A percentile compares a stretch with the other conserved stretches of the same genome.
Conservation (phyloP, 2,113 vertebrate species). For the Phycodurus eques region DNA sequence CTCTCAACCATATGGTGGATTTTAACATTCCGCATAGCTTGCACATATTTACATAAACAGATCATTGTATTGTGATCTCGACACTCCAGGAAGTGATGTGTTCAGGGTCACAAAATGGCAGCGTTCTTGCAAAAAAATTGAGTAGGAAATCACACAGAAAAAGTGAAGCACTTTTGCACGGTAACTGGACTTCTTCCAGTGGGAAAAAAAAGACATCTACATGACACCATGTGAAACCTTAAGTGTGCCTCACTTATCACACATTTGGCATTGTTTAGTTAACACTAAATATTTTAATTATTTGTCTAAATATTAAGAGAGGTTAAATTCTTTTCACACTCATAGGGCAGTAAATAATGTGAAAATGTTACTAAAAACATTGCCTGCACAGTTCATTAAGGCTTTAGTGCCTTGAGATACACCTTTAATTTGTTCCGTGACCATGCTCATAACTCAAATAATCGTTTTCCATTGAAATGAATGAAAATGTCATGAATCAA, state of each 20-base stretch:
- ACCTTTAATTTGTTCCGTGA: too few relatives aligned
- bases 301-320: too few relatives aligned
- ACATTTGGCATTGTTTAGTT: background rate
- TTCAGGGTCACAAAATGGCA: background rate
- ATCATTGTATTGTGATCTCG: background rate
- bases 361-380: background rate
- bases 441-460: too few relatives aligned
- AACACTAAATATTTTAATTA: too few relatives aligned
- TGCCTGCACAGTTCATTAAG: too few relatives aligned
- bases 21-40: slow-evolving; percentile 62
- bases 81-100: slow-evolving; percentile 36
- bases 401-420: too few relatives aligned
- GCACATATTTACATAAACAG: slow-evolving; percentile 67
- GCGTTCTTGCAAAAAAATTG: background rate
- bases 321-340: background rate
- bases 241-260: too few relatives aligned
- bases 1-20: slow-evolving; percentile 40
- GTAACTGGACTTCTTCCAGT: background rate
- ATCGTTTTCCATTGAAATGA: too few relatives aligned
- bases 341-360: background rate
- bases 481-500: too few relatives aligned
- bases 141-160: slow-evolving; percentile 6
- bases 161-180: background rate
- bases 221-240: too few relatives aligned
- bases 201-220: too few relatives aligned